phyloP scores from a whole-genome alignment of 2,113 vertebrate genomes.

The Caracal caracal region DNA sequence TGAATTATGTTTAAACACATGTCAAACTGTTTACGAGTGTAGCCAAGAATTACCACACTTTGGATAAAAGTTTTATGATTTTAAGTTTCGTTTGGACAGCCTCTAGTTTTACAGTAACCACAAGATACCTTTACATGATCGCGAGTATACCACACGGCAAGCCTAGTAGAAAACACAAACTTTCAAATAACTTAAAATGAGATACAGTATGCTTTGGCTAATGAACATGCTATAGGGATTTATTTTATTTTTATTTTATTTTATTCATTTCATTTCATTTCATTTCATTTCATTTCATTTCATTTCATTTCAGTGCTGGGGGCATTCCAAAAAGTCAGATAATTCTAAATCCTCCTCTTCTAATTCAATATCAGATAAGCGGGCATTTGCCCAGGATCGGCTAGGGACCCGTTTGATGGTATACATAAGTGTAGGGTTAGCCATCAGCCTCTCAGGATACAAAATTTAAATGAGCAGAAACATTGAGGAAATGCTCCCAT shows the following conservation, averaged over 20 bases:
- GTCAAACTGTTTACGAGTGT: slow-evolving; percentile 76
- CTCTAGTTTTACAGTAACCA: slow-evolving; percentile 74
- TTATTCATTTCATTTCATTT: slow-evolving; percentile 74
- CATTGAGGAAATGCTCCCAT: slow-evolving; percentile 60
- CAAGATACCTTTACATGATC: slow-evolving; percentile 42
- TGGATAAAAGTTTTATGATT: slow-evolving; percentile 76
- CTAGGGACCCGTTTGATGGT: slow-evolving; percentile 92
- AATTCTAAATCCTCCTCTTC: slow-evolving; percentile 96
- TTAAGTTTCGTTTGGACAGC: slow-evolving; percentile 79
- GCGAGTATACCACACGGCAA: slow-evolving; percentile 15
- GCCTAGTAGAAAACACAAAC: slow-evolving; percentile 42
- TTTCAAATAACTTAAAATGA: slow-evolving; percentile 59
- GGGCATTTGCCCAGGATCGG: slow-evolving; percentile 93
- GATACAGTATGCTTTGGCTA: slow-evolving; percentile 67
- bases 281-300: slow-evolving; percentile 76
- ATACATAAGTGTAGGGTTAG: slow-evolving; percentile 91
- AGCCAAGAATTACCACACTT: slow-evolving; percentile 71
- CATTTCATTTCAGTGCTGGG: slow-evolving; percentile 83
- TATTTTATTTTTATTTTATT: neutral
- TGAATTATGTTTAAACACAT: slow-evolving; percentile 74
- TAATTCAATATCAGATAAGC: slow-evolving; percentile 96
- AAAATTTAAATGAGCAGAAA: slow-evolving; percentile 83
- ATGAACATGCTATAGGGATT: slow-evolving; percentile 79
- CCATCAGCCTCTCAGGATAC: slow-evolving; percentile 79
- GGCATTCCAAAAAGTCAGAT: slow-evolving; percentile 90